Evolutionary conservation across 2,888 invertebrate species (phyloP).

Genomic region (Hemistola chrysoprasaria): DNA sequence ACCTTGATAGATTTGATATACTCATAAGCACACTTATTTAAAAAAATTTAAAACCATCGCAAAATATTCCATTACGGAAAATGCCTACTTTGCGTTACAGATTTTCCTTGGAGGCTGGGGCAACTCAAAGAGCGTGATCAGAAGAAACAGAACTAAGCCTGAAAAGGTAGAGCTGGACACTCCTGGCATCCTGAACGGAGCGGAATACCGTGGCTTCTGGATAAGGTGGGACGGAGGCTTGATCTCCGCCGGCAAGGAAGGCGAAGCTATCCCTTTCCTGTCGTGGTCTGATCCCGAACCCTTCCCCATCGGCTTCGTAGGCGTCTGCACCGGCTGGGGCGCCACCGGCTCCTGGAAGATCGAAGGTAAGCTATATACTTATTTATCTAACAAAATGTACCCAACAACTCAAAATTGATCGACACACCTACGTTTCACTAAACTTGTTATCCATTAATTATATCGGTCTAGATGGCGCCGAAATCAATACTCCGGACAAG

Average conservation of each 20-base stretch:
- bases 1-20: too few species aligned
- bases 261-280: constrained; percentile 87
- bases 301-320: constrained; percentile 87
- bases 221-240: constrained; percentile 88
- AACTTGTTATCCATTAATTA: too few species aligned
- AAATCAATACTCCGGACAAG: constrained; percentile 80
- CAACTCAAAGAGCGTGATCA: constrained; percentile 91
- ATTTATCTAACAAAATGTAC: constrained; percentile 63
- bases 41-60: too few species aligned
- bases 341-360: constrained; percentile 91
- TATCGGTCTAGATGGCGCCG: constrained; percentile 76
- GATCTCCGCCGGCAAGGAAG: constrained; percentile 87
- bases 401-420: constrained; percentile 61
- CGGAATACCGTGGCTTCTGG: constrained; percentile 93
- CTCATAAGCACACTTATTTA: too few species aligned
- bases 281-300: constrained; percentile 87
- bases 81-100: too few species aligned
- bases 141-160: constrained; percentile 89
- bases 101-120: constrained; percentile 95
- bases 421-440: too few species aligned
- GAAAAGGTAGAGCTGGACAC: constrained; percentile 87
- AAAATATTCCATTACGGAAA: too few species aligned
- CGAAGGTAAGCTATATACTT: constrained; percentile 81
- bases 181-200: constrained; percentile 86
- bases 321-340: constrained; percentile 94